phyloP scores from a whole-genome alignment of 2,113 vertebrate genomes.

The Brachyistius frenatus region DNA sequence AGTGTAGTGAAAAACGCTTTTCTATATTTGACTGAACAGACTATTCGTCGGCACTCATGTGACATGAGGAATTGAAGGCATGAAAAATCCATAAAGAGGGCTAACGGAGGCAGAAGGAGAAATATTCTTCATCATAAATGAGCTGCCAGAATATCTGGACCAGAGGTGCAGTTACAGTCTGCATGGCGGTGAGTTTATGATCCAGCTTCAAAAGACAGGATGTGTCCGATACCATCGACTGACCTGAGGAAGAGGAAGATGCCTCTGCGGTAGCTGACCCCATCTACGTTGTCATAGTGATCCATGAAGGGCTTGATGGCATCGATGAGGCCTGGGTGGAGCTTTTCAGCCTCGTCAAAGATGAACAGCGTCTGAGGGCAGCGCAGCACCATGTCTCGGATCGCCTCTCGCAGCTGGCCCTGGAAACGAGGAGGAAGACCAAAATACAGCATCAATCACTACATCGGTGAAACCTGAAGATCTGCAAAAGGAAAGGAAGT shows the following conservation, averaged over 20 bases:
- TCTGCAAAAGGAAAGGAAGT: not conserved
- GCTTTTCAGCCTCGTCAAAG: conserved; percentile 96
- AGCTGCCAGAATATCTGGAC: conserved; percentile 5
- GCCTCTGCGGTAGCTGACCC: conserved; percentile 78
- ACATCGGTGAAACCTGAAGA: not conserved
- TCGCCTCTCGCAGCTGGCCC: conserved; percentile 87
- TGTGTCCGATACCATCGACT: not conserved
- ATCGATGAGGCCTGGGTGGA: conserved; percentile 90
- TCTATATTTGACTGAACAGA: conserved; percentile 31
- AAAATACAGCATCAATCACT: not conserved
- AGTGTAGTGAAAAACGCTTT: not conserved
- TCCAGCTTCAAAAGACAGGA: not conserved
- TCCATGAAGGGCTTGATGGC: conserved; percentile 89
- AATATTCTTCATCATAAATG: conserved; percentile 11
- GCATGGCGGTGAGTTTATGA: not conserved
- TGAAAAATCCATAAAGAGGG: conserved; percentile 23
- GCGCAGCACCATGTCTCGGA: conserved; percentile 83
- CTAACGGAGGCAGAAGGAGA: not conserved
- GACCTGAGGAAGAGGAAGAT: conserved; percentile 97
- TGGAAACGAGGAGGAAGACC: conserved; percentile 61
- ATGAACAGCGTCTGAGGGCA: conserved; percentile 92
- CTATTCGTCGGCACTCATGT: not conserved
- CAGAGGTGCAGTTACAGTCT: not conserved
- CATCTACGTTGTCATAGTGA: conserved; percentile 72
- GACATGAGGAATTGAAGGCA: conserved; percentile 34